Conservation (phyloP, 2,888 invertebrate species). For the Eupithecia inturbata region DNA sequence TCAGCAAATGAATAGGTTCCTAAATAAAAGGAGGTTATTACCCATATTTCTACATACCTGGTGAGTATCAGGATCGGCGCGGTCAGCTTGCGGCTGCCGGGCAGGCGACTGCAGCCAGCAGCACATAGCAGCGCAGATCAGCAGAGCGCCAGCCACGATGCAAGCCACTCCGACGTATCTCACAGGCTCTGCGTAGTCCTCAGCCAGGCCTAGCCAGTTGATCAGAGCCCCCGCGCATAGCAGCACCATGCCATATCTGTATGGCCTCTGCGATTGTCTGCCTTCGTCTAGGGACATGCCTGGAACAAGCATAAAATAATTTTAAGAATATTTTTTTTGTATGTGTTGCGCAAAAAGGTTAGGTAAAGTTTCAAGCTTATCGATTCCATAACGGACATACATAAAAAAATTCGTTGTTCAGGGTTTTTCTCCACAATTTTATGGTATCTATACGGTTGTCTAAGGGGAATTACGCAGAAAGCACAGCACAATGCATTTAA, state of each 20-base stretch:
- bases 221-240: slow-evolving; percentile 89
- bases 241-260: slow-evolving; percentile 89
- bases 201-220: slow-evolving; percentile 89
- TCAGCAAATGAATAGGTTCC: background rate
- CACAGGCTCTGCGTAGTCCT: slow-evolving; percentile 88
- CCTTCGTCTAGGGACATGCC: slow-evolving; percentile 87
- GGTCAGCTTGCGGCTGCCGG: slow-evolving; percentile 73
- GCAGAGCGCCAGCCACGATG: slow-evolving; percentile 88
- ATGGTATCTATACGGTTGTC: background rate
- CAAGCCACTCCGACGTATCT: slow-evolving; percentile 89
- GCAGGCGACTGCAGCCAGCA: slow-evolving; percentile 87
- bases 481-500: no score
- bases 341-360: background rate
- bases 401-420: background rate
- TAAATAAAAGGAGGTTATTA: background rate
- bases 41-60: slow-evolving; percentile 62
- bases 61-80: slow-evolving; percentile 77
- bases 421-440: background rate
- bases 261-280: slow-evolving; percentile 87
- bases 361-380: background rate
- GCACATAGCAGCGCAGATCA: slow-evolving; percentile 90
- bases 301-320: slow-evolving; percentile 58
- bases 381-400: background rate
- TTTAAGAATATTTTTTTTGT: background rate
- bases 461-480: background rate